Evolutionary conservation across 2,797 vertebrate genomes (phyloP), one percentile per base, ranked within the genome.

Genomic region (Danio tinwini): DNA sequence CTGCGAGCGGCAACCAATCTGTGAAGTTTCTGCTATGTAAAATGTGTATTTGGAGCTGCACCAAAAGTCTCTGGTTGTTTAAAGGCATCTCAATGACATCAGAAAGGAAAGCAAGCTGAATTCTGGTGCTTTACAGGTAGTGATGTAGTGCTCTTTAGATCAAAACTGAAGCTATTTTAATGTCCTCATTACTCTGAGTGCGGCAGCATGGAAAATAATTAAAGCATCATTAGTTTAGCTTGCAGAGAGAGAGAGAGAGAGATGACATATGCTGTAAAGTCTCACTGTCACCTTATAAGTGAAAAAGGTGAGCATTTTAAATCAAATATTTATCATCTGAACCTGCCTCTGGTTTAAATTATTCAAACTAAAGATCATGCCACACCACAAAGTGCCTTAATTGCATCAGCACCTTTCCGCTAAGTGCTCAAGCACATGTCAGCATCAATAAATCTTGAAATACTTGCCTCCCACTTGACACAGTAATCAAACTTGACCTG

Each of bases 401-500:
- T 52, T 45, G 52, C 10, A 52, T 40, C n/a, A 16, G n/a, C 56
- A 58, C 44, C 10, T 47, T 47, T 62, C 11, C 63, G 17, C 44
- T 47, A 7, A 52, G 3, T 19, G 58, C 39, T 68, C 21, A 71
- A 50, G 19, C 7, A 19, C 62, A 79, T 78, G 47, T 47, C 64
- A 59, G 58, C 49, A 64, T 39, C 71, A 78, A 76, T 81, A 47
- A 79, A 84, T 76, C 63, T 81, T 29, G 53, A 80, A 75, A 55
- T 75, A 82, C 42, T 78, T 78, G 21, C 56, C 63, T 76, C 29
- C 49, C 16, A 71, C 56, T 59, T 21, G 70, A 72, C 70, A 67
- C 16, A 81, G 67, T 82, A 76, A 84, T 65, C 81, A 74, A 72
- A 84, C 73, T 80, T 75, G 52, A 78, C 65, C 76, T 72, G 44